Evolutionary conservation across 2,888 invertebrate species (phyloP).

Genomic region (Cheilosia scutellata): DNA sequence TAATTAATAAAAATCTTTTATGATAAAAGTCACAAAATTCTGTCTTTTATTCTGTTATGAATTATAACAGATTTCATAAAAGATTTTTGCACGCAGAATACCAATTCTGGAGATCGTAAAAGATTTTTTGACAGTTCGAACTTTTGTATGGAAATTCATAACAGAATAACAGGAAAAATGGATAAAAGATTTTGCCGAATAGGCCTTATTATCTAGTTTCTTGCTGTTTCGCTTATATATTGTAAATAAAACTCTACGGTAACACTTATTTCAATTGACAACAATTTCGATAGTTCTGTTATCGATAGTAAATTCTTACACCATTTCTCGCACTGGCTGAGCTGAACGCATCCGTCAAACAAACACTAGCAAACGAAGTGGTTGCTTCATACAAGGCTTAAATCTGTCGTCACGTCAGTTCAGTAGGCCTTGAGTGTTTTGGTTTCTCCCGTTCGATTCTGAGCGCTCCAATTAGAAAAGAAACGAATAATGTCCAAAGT

Average conservation of each 20-base stretch:
- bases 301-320: conserved; percentile 35
- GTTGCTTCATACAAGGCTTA: conserved; percentile 69
- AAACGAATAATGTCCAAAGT: conserved; percentile 66
- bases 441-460: conserved; percentile 65
- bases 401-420: conserved; percentile 70
- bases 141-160: no score
- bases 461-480: conserved; percentile 67
- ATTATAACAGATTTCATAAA: no score
- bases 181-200: no score
- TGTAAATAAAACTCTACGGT: background rate
- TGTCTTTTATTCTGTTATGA: no score
- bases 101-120: no score
- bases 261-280: conserved; percentile 26
- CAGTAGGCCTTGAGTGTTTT: conserved; percentile 75
- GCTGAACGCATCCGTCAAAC: conserved; percentile 57
- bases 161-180: no score
- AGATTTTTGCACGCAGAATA: no score
- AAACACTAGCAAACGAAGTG: conserved; percentile 48
- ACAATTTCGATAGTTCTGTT: conserved; percentile 30
- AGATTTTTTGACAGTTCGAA: no score
- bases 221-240: no score
- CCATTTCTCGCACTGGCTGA: conserved; percentile 16
- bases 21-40: no score
- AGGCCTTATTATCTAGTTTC: no score
- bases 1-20: no score